A percentile compares a stretch with the other conserved stretches of the same genome.
Conservation (phyloP, 2,888 invertebrate species). For the Hybos culiciformis region DNA sequence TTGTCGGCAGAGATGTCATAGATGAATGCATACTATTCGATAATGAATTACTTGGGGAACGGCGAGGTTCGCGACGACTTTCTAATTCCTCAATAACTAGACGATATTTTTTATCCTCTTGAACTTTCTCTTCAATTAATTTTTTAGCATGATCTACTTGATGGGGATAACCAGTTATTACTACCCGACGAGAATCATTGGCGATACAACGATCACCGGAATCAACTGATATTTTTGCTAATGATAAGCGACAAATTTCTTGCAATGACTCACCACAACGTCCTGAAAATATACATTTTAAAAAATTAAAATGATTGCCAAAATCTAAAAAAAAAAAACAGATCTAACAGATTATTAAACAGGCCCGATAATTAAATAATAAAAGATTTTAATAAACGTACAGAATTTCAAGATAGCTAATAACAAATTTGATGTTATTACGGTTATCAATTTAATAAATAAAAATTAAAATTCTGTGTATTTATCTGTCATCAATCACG, state of each 20-base stretch:
- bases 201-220: slow-evolving; percentile 29
- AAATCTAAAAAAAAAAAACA: too few relatives aligned
- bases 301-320: too few relatives aligned
- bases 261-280: slow-evolving; percentile 56
- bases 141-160: slow-evolving; percentile 60
- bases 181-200: slow-evolving; percentile 27
- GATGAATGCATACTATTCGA: slow-evolving; percentile 34
- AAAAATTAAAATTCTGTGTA: too few relatives aligned
- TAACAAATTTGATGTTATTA: too few relatives aligned
- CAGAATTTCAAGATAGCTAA: too few relatives aligned
- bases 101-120: slow-evolving; percentile 39
- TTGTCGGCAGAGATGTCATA: slow-evolving; percentile 29
- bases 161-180: slow-evolving; percentile 51
- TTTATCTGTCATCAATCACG: too few relatives aligned
- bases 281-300: slow-evolving; percentile 34
- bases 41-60: slow-evolving; percentile 30
- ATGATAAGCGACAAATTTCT: slow-evolving; percentile 54
- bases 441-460: too few relatives aligned
- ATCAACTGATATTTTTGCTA: slow-evolving; percentile 56
- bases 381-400: slow-evolving; percentile 3
- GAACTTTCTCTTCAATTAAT: slow-evolving; percentile 56
- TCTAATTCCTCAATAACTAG: slow-evolving; percentile 34
- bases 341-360: too few relatives aligned
- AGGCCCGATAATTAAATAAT: background rate
- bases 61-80: slow-evolving; percentile 39